Percentiles rank a stretch among this genome's conserved stretches.
phyloP scores from a whole-genome alignment of 2,797 vertebrate genomes.

The Notolabrus celidotus region DNA sequence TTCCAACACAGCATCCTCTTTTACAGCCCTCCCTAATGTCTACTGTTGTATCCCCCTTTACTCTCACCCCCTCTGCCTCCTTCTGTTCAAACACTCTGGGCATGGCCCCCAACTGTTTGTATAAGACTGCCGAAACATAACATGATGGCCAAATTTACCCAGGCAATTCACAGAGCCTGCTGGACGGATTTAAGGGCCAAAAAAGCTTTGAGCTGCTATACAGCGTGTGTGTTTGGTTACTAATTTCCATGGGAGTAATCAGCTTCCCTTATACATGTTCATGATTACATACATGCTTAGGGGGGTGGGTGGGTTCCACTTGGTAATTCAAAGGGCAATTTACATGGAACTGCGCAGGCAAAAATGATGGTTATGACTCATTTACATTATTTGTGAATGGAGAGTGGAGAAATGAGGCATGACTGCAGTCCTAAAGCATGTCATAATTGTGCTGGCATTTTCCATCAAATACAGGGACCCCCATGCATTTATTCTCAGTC shows the following conservation, averaged over 20 bases:
- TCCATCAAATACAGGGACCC: constrained; percentile 13
- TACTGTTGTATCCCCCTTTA: neutral
- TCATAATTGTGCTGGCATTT: constrained; percentile 26
- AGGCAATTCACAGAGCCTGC: constrained; percentile 57
- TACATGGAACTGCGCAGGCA: constrained; percentile 20
- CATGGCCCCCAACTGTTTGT: constrained; percentile 38
- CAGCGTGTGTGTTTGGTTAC: constrained; percentile 13
- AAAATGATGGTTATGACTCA: constrained; percentile 46
- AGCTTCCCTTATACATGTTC: constrained; percentile 37
- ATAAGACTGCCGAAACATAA: constrained; percentile 24
- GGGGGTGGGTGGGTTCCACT: neutral
- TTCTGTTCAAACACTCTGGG: constrained; percentile 28
- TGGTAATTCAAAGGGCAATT: constrained; percentile 50
- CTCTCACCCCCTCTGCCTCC: constrained; percentile 2
- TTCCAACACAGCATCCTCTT: neutral
- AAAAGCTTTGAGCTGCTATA: constrained; percentile 31
- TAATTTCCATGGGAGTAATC: constrained; percentile 42
- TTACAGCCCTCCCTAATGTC: neutral
- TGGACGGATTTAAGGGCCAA: constrained; percentile 32
- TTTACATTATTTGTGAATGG: constrained; percentile 44
- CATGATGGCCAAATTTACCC: constrained; percentile 47
- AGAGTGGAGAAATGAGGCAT: constrained; percentile 28
- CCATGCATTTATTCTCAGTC: neutral
- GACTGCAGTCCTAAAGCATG: constrained; percentile 12
- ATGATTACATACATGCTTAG: constrained; percentile 25